Evolutionary conservation across 2,797 vertebrate species (phyloP).

Genomic region (Eremophila alpestris): DNA sequence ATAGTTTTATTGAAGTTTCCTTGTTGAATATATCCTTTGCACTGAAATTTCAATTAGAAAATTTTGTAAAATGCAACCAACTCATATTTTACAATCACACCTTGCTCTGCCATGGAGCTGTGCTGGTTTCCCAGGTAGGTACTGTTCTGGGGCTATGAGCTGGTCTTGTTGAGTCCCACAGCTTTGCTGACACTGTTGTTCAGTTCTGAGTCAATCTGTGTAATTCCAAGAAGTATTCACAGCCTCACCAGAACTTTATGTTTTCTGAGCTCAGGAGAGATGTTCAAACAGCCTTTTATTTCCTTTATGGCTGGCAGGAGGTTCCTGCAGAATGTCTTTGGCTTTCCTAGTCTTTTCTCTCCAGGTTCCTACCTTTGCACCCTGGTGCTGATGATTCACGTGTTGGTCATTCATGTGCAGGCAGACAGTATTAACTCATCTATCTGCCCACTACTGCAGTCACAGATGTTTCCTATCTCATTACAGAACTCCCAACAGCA

Average conservation of each 20-base stretch:
- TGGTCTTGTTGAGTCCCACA: background rate
- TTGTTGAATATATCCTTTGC: background rate
- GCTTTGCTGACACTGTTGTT: background rate
- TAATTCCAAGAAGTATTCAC: background rate
- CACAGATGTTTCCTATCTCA: background rate
- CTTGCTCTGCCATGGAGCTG: background rate
- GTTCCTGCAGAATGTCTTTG: background rate
- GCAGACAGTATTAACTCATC: background rate
- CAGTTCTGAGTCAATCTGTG: background rate
- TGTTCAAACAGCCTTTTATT: background rate
- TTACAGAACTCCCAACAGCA: background rate
- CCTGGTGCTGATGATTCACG: background rate
- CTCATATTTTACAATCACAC: background rate
- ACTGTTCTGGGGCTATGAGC: background rate
- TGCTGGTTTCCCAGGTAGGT: background rate
- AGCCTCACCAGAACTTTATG: background rate
- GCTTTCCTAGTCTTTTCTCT: background rate
- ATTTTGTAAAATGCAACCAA: background rate
- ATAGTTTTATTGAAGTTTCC: background rate
- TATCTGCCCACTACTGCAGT: background rate
- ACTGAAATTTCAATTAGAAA: background rate
- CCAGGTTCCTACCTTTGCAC: background rate
- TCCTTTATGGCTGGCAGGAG: background rate
- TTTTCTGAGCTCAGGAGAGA: background rate
- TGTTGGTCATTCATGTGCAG: background rate